Evolutionary conservation across 2,113 vertebrate genomes (phyloP), one percentile per base, ranked within the genome.

Genomic region (Thryonomys swinderianus): DNA sequence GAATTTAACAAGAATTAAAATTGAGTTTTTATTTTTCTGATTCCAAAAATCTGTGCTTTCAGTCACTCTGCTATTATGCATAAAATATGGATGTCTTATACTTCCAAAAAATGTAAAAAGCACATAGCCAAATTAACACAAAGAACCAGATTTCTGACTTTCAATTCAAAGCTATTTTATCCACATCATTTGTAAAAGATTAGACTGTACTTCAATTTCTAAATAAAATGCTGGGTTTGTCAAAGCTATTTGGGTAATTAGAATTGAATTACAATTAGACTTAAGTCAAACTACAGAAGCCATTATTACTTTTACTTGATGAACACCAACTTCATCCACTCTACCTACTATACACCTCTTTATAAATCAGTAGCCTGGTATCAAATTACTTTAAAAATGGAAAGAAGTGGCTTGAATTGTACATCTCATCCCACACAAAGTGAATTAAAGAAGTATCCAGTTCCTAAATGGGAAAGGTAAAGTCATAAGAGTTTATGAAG

Each of bases 1-100:
- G 18, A 27, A 21, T 7, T 59, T 16, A 81, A 64, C 37, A 42
- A 95, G 57, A 92, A 92, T 14, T 95, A 62, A 94, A 96, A 94
- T 88, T 78, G 6, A 91, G 9, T 81, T 2, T 45, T 59, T 79
- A n/a, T 48, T 88, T 91, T 92, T 62, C 69, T 74, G 37, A 62
- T 64, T 82, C 45, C 69, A 69, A 89, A 92, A 79, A 17, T 78
- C 20, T 89, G 4, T 91, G 42, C 34, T 84, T 45, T 69, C 7
- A 53, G 42, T 16, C 40, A 20, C 30, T 83, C 34, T 20, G 11
- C 88, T 87, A 78, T 34, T 17, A 16, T 93, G 16, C 34, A 69
- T 66, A 23, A 62, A 64, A 61, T 80, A 27, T 32, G 6, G 45
- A 8, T n/a, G 5, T 74, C 34, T 32, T 78, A 45, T 48, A 78